Percentiles rank a stretch among this genome's conserved stretches.
Conservation (phyloP, 2,888 invertebrate species). For the Autographa pulchrina region DNA sequence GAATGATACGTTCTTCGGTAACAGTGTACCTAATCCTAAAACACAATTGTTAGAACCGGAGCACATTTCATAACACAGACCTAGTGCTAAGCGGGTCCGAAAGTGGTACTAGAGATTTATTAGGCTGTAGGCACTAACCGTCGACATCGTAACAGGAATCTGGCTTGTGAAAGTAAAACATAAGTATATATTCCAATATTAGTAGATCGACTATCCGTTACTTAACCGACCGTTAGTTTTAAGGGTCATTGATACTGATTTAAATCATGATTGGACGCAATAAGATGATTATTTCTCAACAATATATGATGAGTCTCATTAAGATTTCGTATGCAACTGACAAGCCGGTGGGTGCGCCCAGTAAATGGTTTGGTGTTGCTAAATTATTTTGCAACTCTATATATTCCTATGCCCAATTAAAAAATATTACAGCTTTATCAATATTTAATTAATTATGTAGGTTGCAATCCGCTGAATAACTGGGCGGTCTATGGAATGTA, state of each 20-base stretch:
- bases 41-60: conserved; percentile 51
- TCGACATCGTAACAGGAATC: conserved; percentile 59
- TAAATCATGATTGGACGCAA: conserved; percentile 60
- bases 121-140: conserved; percentile 48
- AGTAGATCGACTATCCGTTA: conserved; percentile 47
- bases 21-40: conserved; percentile 16
- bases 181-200: conserved; percentile 34
- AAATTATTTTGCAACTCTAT: conserved; percentile 12
- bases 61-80: conserved; percentile 60
- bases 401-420: not conserved
- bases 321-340: conserved; percentile 38
- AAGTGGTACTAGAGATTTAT: conserved; percentile 54
- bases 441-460: not conserved
- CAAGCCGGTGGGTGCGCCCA: conserved; percentile 38
- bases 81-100: conserved; percentile 30
- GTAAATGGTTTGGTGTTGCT: conserved; percentile 24
- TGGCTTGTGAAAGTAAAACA: conserved; percentile 70
- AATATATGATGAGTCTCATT: conserved; percentile 50
- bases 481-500: not conserved
- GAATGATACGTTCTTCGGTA: conserved; percentile 31
- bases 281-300: conserved; percentile 58
- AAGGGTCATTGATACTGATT: conserved; percentile 62
- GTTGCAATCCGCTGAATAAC: not conserved
- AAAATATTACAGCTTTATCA: not conserved
- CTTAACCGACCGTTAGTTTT: conserved; percentile 58